Base-by-base conservation (phyloP, 2,888 invertebrate species). In the Scelioninae gen. 1 region DNA sequence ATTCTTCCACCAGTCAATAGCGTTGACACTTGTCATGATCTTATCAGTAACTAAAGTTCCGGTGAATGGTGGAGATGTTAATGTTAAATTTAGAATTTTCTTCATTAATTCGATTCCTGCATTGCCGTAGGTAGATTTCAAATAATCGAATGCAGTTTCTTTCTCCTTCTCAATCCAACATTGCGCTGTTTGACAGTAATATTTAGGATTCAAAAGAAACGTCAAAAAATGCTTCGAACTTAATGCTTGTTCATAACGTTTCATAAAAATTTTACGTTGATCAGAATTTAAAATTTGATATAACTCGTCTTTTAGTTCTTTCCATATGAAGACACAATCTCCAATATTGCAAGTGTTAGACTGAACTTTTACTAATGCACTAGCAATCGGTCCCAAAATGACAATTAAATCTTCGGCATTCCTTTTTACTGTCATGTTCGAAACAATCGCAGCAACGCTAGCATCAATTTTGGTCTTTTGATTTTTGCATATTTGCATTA, bases 301-400 rank as follows among this genome's bases (percentile, higher is more conserved):
- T n/a, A 66, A 49, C 16, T 47, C 10, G 8, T 32, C n/a, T 56
- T 79, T 16, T 29, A 78, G 34, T 9, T 63, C 1, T 58, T 78
- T 71, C 43, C 55, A 78, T 10, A 63, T 29, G 15, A 53, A 43
- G 31, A 77, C 76, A 29, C 34, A 60, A 45, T 68, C 68, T 31
- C 3, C 58, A 60, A 76, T 76, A 9, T 23, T 43, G 15, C 76
- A 76, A 23, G 66, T 45, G 13, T 56, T 49, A 0, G 56, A 13
- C 23, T 76, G 45, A 11, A 66, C 23, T 60, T 68, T 45, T 13
- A 15, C 13, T 10, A 69, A 34, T 16, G 69, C 11, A n/a, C n/a
- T 16, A 31, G 55, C 32, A n/a, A 68, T 55, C n/a, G 31, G 43
- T 43, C 7, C 10, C 16, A 68, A 49, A 45, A 68, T 66, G 11